Base-by-base conservation (phyloP, 2,113 vertebrate species). In the Eptatretus burgeri region DNA sequence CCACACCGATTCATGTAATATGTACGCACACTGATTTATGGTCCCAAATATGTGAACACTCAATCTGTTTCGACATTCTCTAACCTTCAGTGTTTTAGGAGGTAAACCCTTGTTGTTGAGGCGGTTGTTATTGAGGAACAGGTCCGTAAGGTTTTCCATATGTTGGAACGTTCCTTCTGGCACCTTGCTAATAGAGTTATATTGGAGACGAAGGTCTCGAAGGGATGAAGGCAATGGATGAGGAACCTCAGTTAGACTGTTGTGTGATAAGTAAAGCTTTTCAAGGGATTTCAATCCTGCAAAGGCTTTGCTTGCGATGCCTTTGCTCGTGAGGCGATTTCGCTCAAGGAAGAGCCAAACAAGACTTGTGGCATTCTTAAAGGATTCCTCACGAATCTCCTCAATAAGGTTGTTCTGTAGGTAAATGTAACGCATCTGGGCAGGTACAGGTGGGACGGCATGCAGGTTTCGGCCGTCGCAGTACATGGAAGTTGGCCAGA, bases 221-320 rank as follows among this genome's bases (percentile, higher is more conserved):
- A 60, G 56, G 56, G 56, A 60, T 20, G 10, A 20, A n/a, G 56
- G 56, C 11, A 60, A 20, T n/a, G 56, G 20, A 20, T n/a, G 56
- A 20, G 56, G 56, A 10, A 60, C 56, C 56, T 60, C 80, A 11
- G 76, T 83, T 67, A 98, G 75, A 70, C 78, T 71, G 69, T 98
- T 98, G 70, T 94, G 88, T 65, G 91, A 93, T 64, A 98, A 60
- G 69, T 98, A 91, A 1, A 98, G 75, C 67, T 91, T 78, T 63
- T 78, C 74, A 20, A 98, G 71, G 64, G 78, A 77, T 63, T 79
- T 78, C 71, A 81, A 80, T 68, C 81, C 70, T 65, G 74, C 75
- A 73, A 98, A 94, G 16, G 91, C 85, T 71, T 85, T 85, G 7
- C 27, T 41, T 3, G 27, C 27, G 27, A 41, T 41, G 3, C 27